phyloP scores from a whole-genome alignment of 1,140 invertebrate species.

The Leptoteleia sp. region DNA sequence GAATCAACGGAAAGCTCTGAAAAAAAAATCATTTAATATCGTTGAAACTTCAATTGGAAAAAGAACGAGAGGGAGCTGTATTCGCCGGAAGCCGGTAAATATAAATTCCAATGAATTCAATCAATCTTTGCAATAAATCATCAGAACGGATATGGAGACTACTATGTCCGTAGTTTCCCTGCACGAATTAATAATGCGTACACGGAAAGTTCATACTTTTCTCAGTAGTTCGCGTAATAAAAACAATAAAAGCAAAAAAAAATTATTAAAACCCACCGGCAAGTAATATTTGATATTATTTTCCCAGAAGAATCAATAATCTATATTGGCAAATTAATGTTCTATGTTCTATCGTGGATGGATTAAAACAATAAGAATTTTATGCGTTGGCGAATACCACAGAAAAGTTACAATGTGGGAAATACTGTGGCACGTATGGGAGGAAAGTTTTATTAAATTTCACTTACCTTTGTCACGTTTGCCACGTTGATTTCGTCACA shows the following conservation, averaged over 20 bases:
- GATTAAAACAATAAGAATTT: no score
- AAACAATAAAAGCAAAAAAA: conserved; percentile 3
- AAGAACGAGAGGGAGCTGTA: conserved; percentile 50
- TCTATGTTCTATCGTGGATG: no score
- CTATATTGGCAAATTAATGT: no score
- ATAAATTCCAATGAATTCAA: conserved; percentile 73
- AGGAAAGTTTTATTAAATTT: no score
- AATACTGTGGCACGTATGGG: no score
- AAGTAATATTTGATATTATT: no score
- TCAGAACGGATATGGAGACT: conserved; percentile 56
- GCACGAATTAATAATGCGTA: conserved; percentile 69
- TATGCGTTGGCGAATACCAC: no score
- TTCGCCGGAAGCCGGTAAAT: conserved; percentile 64
- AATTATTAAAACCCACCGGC: no score
- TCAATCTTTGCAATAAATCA: conserved; percentile 74
- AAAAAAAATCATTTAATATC: conserved; percentile 53
- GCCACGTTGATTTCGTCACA: no score
- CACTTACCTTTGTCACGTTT: no score
- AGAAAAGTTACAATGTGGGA: no score
- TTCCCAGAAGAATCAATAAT: no score
- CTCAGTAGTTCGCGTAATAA: conserved; percentile 19
- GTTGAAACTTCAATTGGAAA: conserved; percentile 23
- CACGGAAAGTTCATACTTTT: conserved; percentile 34
- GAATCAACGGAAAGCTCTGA: conserved; percentile 22
- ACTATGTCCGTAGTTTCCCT: conserved; percentile 65